A percentile compares a stretch with the other conserved stretches of the same genome.
These are phyloP conservation scores for Monodelphis domestica DNA, from an alignment of 2,797 vertebrate genomes.

Conservation along the genomic window DNA sequence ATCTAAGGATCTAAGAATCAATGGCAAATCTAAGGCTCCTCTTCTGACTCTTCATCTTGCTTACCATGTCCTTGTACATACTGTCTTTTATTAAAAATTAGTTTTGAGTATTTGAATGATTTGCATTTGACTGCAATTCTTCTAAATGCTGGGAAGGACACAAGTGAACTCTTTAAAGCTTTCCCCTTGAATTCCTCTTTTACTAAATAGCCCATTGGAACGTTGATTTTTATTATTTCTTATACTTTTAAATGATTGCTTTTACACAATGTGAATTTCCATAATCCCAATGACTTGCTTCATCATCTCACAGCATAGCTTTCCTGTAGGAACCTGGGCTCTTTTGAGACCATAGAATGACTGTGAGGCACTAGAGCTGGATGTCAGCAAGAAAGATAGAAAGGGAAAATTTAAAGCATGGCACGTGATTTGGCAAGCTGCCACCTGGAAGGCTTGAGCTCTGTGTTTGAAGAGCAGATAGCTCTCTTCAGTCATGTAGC, in stretches of 20 bases:
- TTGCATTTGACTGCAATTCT: too few species aligned
- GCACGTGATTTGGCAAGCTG: slow-evolving; percentile 45
- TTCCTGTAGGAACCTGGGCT: neutral
- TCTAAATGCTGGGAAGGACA: too few species aligned
- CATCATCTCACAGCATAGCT: slow-evolving; percentile 25
- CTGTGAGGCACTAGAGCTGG: neutral
- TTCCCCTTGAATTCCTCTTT: neutral
- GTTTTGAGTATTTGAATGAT: too few species aligned
- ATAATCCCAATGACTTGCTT: neutral
- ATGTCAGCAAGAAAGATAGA: neutral
- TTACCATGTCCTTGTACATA: too few species aligned
- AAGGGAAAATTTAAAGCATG: slow-evolving; percentile 62
- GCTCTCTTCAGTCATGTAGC: slow-evolving; percentile 43
- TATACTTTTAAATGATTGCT: neutral
- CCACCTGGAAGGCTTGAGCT: slow-evolving; percentile 50
- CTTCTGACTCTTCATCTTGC: neutral
- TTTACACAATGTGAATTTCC: neutral
- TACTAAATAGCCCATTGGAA: neutral
- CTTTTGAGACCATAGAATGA: neutral
- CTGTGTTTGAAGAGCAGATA: slow-evolving; percentile 46
- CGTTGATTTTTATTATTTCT: neutral
- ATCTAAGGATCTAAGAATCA: neutral
- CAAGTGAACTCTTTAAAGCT: too few species aligned
- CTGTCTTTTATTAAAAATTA: neutral
- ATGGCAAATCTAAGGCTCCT: neutral